Conservation (phyloP, 2,888 invertebrate genomes). For the Leptopterna dolabrata region DNA sequence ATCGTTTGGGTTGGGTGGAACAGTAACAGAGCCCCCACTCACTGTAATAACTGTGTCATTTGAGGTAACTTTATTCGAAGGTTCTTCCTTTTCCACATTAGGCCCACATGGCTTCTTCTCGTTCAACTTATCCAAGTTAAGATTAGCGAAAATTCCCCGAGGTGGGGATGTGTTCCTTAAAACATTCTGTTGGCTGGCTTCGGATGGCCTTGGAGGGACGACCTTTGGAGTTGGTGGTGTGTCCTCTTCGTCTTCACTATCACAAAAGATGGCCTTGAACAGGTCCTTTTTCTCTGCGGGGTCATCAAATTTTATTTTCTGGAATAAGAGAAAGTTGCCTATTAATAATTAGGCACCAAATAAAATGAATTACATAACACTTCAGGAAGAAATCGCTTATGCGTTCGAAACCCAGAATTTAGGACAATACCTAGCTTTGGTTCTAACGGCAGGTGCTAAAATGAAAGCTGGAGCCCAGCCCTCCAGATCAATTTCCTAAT, state of each 20-base stretch:
- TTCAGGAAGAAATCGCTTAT: not conserved
- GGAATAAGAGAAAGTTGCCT: not conserved
- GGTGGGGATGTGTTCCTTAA: conserved; percentile 78
- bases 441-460: too few species aligned
- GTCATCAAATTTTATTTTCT: conserved; percentile 63
- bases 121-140: conserved; percentile 72
- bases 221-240: conserved; percentile 11
- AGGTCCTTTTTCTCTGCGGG: conserved; percentile 78
- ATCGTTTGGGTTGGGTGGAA: not conserved
- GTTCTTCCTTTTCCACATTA: not conserved
- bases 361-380: too few species aligned
- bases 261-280: conserved; percentile 89
- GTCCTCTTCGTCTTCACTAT: conserved; percentile 74
- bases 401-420: too few species aligned
- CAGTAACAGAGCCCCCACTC: not conserved
- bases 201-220: conserved; percentile 64
- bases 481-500: too few species aligned
- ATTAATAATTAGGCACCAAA: too few species aligned
- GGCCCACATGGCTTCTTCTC: conserved; percentile 8
- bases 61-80: not conserved
- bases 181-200: conserved; percentile 70
- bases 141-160: conserved; percentile 77
- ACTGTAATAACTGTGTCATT: too few species aligned
- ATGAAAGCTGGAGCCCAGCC: too few species aligned
- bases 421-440: too few species aligned